Conservation (phyloP, 2,797 vertebrate genomes). For the Taenioides sp. region DNA sequence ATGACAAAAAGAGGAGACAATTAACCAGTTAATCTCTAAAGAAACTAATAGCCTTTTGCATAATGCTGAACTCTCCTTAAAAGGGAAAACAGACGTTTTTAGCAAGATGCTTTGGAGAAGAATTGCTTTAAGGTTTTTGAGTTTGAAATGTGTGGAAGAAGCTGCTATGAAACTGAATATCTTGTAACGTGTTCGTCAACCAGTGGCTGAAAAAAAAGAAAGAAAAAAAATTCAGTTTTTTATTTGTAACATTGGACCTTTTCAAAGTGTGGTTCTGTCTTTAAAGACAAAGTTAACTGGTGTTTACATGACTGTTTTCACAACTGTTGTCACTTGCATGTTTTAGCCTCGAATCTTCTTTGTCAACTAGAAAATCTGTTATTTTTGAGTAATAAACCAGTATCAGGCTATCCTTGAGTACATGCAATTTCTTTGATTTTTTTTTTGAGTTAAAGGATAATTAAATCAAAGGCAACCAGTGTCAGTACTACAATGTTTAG, state of each 20-base stretch:
- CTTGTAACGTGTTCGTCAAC: slow-evolving; percentile 26
- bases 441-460: not conserved
- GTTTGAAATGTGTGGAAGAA: slow-evolving; percentile 21
- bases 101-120: not conserved
- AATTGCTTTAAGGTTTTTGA: not conserved
- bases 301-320: slow-evolving; percentile 33
- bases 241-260: slow-evolving; percentile 22
- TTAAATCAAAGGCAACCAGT: too few species aligned
- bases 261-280: slow-evolving; percentile 28
- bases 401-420: slow-evolving; percentile 39
- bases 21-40: not conserved
- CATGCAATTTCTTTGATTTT: not conserved
- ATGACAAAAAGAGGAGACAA: not conserved
- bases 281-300: slow-evolving; percentile 14
- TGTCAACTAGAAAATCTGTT: slow-evolving; percentile 59
- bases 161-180: not conserved
- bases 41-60: not conserved
- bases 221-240: slow-evolving; percentile 21
- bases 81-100: not conserved
- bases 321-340: slow-evolving; percentile 54
- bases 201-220: slow-evolving; percentile 18
- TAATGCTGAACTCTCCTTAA: not conserved
- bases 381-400: slow-evolving; percentile 73
- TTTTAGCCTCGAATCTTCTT: slow-evolving; percentile 50
- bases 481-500: too few species aligned